Base-by-base conservation (phyloP, 2,113 vertebrate genomes). In the Ariopsis seemanni region DNA sequence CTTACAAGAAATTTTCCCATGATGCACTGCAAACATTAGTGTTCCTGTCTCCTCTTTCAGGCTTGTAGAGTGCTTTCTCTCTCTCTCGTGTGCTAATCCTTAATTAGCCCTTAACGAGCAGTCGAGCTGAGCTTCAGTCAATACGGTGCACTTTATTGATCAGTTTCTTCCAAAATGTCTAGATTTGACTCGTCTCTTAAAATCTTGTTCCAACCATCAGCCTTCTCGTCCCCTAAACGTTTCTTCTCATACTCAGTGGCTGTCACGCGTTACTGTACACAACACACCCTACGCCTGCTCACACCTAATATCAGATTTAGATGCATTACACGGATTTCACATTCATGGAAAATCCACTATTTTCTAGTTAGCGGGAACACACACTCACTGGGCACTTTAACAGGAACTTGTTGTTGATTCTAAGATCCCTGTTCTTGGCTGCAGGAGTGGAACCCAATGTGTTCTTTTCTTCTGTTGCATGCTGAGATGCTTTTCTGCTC, bases 41-140 rank as follows among this genome's bases (percentile, higher is more conserved):
- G n/a, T 81, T 34, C 79, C 55, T 60, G 79, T 81, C 62, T 81
- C 79, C 27, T 22, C 79, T 81, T 81, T 81, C 79, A 81, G 57
- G 79, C 30, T 6, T 62, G 57, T 34, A 80, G 78, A 57, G 55
- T 79, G 50, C 20, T 57, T 27, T 30, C 9, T 80, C 53, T 34
- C 12, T 42, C 42, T 42, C 34, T 42, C 42, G 17, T 20, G 9
- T 10, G 17, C 27, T 34, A 20, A 58, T 8, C 27, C 0, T 81
- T 81, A 81, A 60, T 60, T 81, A 81, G 27, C 15, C 79, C 30
- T 8, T 80, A 57, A 80, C 77, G 58, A 58, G 77, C 53, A 80
- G 52, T 2, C n/a, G 57, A n/a, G 14, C 12, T 27, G 53, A 42
- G 18, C 12, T 60, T 81, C 77, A 30, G 52, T 55, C 52, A 8